Evolutionary conservation across 2,888 invertebrate species (phyloP).

Genomic region (Nomada lathburiana): DNA sequence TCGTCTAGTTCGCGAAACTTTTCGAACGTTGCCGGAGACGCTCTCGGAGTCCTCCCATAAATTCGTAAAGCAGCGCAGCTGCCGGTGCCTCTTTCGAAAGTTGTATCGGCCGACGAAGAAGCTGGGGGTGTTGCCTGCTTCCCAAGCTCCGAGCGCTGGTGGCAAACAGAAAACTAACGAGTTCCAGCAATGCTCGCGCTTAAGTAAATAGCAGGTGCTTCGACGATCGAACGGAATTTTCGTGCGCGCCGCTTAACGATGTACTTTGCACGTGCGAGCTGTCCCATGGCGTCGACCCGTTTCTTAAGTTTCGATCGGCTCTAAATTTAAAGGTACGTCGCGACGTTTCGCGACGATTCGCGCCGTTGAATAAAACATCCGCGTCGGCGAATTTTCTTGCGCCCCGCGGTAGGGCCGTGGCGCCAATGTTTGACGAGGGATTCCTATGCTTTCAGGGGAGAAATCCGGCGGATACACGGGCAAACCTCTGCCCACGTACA

Average conservation of each 20-base stretch:
- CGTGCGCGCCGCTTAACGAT: too few relatives aligned
- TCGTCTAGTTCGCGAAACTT: too few relatives aligned
- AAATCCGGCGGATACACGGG: conserved; percentile 83
- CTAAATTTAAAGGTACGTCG: too few relatives aligned
- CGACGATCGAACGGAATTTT: too few relatives aligned
- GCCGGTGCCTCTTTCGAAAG: background rate
- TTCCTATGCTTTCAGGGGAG: conserved; percentile 86
- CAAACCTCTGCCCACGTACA: conserved; percentile 87
- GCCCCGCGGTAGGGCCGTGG: too few relatives aligned
- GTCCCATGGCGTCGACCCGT: background rate
- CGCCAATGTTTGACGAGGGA: conserved; percentile 1
- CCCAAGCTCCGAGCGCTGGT: background rate
- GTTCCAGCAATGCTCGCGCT: too few relatives aligned
- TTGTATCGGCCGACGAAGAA: background rate
- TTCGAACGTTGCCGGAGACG: background rate
- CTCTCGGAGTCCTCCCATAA: background rate
- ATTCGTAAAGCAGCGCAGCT: background rate
- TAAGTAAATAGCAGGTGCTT: too few relatives aligned
- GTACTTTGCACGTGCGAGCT: too few relatives aligned
- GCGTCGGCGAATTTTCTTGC: background rate
- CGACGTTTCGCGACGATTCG: background rate
- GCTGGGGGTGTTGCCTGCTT: background rate
- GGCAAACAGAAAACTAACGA: too few relatives aligned
- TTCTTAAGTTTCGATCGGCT: background rate
- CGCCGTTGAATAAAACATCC: conserved; percentile 1